These are phyloP conservation scores for Columba livia DNA, from an alignment of 2,113 vertebrate species.

Conservation along the genomic window DNA sequence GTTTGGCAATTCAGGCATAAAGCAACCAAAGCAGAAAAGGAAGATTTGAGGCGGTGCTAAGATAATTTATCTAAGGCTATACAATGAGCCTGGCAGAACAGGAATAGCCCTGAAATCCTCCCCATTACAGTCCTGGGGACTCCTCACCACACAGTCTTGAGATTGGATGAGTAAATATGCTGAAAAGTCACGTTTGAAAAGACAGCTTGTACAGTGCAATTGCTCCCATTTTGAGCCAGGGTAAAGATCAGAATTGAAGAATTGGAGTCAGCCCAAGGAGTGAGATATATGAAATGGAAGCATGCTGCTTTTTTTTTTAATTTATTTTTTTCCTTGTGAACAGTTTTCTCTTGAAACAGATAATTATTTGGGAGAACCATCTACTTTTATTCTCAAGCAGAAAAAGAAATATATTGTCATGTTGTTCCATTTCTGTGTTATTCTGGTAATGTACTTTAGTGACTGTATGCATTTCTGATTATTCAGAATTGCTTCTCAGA, in stretches of 20 bases:
- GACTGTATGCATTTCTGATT: conserved; percentile 39
- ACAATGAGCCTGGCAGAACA: not conserved
- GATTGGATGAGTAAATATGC: not conserved
- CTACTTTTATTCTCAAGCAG: not conserved
- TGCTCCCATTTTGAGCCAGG: not conserved
- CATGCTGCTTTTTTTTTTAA: not conserved
- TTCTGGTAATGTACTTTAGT: conserved; percentile 33
- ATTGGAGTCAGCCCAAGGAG: not conserved
- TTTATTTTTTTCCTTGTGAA: not conserved
- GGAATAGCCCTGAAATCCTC: not conserved
- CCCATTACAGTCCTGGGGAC: not conserved
- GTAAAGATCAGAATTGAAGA: not conserved
- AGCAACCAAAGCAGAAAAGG: not conserved
- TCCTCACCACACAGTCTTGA: not conserved
- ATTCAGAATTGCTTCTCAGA: conserved; percentile 28
- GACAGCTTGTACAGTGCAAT: not conserved
- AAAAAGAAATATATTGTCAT: not conserved
- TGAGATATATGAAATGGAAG: not conserved
- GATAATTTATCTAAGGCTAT: not conserved
- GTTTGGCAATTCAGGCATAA: not conserved
- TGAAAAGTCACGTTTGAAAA: not conserved
- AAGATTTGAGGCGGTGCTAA: not conserved
- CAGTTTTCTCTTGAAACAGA: not conserved
- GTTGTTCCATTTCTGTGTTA: conserved; percentile 30
- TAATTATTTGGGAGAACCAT: conserved; percentile 11